Evolutionary conservation across 2,113 vertebrate genomes (phyloP).

Genomic region (Megaceryle torquata): DNA sequence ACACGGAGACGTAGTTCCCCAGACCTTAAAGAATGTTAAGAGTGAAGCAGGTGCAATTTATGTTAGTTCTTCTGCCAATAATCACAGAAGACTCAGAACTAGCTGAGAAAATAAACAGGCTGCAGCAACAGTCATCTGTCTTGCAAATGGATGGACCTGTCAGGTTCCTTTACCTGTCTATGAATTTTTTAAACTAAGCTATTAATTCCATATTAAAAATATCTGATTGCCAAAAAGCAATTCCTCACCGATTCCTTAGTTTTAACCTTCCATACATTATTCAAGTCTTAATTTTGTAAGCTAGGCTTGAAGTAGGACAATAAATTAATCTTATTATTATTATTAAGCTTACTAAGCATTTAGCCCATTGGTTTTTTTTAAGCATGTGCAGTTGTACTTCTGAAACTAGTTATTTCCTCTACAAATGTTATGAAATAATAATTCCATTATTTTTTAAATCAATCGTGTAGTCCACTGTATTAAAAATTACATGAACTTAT

Average conservation of each 20-base stretch:
- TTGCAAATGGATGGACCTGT: neutral
- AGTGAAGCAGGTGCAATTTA: neutral
- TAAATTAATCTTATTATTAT: neutral
- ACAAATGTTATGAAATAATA: neutral
- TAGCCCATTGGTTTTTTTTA: neutral
- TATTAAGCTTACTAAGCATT: neutral
- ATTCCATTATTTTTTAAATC: neutral
- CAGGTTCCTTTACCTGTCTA: neutral
- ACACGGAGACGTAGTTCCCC: neutral
- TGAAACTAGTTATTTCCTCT: neutral
- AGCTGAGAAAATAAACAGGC: neutral
- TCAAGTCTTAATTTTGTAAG: neutral
- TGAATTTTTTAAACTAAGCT: neutral
- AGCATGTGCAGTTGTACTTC: neutral
- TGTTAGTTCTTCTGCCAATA: neutral
- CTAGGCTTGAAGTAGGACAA: neutral
- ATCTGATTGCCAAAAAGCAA: neutral
- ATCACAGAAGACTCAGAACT: neutral
- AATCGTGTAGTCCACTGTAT: neutral
- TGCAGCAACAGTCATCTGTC: neutral
- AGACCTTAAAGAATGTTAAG: neutral
- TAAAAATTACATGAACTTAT: constrained; percentile 4
- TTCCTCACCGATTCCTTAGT: neutral
- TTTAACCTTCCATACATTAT: neutral
- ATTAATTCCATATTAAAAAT: neutral